These are phyloP conservation scores for Sciurus vulgaris DNA, from an alignment of 2,797 vertebrate species.

Conservation along the genomic window DNA sequence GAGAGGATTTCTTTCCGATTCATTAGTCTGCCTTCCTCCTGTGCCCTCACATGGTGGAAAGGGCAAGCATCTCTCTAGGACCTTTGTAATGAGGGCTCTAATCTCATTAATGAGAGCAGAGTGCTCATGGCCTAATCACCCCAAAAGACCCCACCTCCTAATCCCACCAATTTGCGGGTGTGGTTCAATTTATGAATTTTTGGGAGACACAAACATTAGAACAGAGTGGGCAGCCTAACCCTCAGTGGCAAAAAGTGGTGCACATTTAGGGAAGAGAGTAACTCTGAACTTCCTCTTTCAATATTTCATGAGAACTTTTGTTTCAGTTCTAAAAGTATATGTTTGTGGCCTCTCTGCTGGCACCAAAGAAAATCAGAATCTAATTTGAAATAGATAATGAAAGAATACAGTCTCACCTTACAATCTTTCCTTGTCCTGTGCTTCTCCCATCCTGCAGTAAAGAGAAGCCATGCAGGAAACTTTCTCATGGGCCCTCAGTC, in stretches of 20 bases:
- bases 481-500: slow-evolving; percentile 51
- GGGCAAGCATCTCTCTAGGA: background rate
- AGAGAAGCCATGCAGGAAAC: slow-evolving; percentile 63
- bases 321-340: slow-evolving; percentile 20
- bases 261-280: slow-evolving; percentile 45
- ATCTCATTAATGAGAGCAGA: background rate
- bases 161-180: background rate
- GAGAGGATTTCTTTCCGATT: background rate
- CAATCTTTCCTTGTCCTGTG: background rate
- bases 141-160: background rate
- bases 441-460: slow-evolving; percentile 36
- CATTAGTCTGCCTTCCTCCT: background rate
- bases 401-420: slow-evolving; percentile 10
- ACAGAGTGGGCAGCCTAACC: background rate
- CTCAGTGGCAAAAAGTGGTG: background rate
- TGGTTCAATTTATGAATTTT: background rate
- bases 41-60: background rate
- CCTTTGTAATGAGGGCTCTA: background rate
- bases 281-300: slow-evolving; percentile 55
- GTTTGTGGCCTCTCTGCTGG: background rate
- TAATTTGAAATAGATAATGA: background rate
- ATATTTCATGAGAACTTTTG: background rate
- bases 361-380: slow-evolving; percentile 35
- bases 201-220: background rate
- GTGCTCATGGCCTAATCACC: background rate